A percentile compares a stretch with the other conserved stretches of the same genome.
Evolutionary conservation across 2,113 vertebrate species (phyloP).

Genomic region (Phalacrocorax carbo): DNA sequence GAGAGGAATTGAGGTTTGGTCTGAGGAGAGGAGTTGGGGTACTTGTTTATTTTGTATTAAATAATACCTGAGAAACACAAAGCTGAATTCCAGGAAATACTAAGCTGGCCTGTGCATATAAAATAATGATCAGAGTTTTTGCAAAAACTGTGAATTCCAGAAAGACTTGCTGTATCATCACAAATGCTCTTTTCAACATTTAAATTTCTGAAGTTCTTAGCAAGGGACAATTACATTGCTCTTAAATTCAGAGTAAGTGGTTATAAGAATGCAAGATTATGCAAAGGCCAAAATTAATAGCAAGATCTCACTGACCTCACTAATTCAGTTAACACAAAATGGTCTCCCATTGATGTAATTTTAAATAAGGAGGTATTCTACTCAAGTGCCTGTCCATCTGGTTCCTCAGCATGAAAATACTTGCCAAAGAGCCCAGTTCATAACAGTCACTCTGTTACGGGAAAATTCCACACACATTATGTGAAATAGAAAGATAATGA

Average conservation of each 20-base stretch:
- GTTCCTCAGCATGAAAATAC: background rate
- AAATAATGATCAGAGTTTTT: background rate
- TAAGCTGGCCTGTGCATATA: background rate
- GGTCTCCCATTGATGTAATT: background rate
- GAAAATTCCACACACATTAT: background rate
- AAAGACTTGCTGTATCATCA: background rate
- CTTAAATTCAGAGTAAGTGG: background rate
- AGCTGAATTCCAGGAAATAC: background rate
- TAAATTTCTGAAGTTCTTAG: background rate
- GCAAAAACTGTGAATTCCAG: background rate
- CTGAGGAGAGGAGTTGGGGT: background rate
- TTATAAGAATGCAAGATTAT: background rate
- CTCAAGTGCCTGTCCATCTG: background rate
- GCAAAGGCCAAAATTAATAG: background rate
- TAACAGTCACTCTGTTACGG: background rate
- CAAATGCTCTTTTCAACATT: background rate
- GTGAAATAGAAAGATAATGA: background rate
- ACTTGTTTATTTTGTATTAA: background rate
- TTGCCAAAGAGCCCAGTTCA: background rate
- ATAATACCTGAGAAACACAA: background rate
- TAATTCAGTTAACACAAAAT: background rate
- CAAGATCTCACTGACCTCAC: background rate
- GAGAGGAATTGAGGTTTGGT: background rate
- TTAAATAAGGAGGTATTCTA: background rate
- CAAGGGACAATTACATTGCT: background rate